phyloP scores from a whole-genome alignment of 2,888 invertebrate species.

The Proisotoma minuta region DNA sequence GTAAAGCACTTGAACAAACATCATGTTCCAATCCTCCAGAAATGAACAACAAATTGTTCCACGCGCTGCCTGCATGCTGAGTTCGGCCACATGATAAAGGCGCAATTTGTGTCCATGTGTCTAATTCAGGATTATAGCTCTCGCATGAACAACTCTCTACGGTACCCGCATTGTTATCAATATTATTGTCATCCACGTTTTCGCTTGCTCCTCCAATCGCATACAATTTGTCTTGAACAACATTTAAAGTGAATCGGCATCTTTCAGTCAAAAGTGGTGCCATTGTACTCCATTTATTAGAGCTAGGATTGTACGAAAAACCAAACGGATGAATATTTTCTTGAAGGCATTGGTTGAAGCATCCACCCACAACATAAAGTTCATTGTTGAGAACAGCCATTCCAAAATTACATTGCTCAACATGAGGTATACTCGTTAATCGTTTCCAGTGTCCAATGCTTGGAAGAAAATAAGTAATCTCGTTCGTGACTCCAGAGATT shows the following conservation, averaged over 20 bases:
- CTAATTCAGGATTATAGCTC: slow-evolving; percentile 58
- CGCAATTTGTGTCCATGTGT: slow-evolving; percentile 59
- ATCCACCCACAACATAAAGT: slow-evolving; percentile 66
- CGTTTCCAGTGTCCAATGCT: slow-evolving; percentile 60
- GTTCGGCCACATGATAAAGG: slow-evolving; percentile 58
- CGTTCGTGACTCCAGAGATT: slow-evolving; percentile 63
- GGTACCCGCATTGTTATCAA: too few relatives aligned
- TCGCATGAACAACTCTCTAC: slow-evolving; percentile 55
- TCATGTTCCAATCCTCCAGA: slow-evolving; percentile 59
- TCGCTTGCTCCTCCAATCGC: slow-evolving; percentile 64
- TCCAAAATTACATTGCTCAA: slow-evolving; percentile 70
- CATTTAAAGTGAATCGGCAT: slow-evolving; percentile 63
- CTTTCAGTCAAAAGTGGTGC: slow-evolving; percentile 63
- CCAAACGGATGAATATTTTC: slow-evolving; percentile 70
- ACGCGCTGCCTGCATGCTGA: slow-evolving; percentile 59
- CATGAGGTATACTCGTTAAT: slow-evolving; percentile 65
- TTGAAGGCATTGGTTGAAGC: slow-evolving; percentile 61
- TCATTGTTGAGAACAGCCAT: slow-evolving; percentile 64
- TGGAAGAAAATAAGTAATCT: slow-evolving; percentile 62
- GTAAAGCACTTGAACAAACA: slow-evolving; percentile 54
- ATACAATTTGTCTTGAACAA: slow-evolving; percentile 55
- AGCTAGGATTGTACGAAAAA: slow-evolving; percentile 61
- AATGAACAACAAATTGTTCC: slow-evolving; percentile 49
- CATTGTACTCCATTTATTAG: slow-evolving; percentile 64
- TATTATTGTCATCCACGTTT: slow-evolving; percentile 52